phyloP scores from a whole-genome alignment of 2,888 invertebrate genomes.

The Rotaria sp. region DNA sequence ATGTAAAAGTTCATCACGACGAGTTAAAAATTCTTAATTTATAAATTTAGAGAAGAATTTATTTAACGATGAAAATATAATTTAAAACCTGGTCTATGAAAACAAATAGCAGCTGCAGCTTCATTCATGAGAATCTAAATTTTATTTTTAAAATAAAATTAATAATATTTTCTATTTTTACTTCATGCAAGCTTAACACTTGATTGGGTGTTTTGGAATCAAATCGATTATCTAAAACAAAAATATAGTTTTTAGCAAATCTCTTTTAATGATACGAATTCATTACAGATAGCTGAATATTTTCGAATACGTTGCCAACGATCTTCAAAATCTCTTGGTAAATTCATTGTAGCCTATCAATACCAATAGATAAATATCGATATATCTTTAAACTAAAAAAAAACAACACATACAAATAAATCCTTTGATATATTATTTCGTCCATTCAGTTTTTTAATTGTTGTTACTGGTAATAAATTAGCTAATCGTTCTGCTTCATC shows the following conservation, averaged over 20 bases:
- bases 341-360: background rate
- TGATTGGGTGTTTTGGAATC: background rate
- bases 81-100: background rate
- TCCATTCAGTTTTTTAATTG: background rate
- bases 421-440: background rate
- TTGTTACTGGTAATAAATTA: background rate
- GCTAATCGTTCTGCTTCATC: background rate
- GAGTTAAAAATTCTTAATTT: background rate
- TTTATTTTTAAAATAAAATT: background rate
- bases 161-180: background rate
- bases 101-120: slow-evolving; percentile 1
- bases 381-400: background rate
- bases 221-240: background rate
- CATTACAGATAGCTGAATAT: background rate
- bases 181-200: background rate
- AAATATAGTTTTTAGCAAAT: background rate
- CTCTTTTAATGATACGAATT: background rate
- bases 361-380: background rate
- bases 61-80: no score
- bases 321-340: slow-evolving; percentile 17
- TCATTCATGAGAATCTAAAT: background rate
- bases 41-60: background rate
- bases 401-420: background rate
- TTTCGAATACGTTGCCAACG: slow-evolving; percentile 19
- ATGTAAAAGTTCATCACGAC: background rate